Conservation (phyloP, 2,113 vertebrate genomes). For the Oreochromis tanganicae region DNA sequence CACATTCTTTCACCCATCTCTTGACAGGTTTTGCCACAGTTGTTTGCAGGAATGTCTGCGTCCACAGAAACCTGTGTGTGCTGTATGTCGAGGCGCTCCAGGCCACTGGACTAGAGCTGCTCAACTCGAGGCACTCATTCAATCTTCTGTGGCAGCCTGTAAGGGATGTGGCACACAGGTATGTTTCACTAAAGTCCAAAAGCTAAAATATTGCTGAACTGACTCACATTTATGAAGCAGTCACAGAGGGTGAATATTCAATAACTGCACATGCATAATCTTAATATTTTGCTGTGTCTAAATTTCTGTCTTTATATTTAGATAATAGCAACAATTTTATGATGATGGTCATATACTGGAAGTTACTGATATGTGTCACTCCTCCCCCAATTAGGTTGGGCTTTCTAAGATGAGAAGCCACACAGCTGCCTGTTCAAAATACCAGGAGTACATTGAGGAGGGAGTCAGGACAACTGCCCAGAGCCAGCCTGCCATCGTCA, state of each 20-base stretch:
- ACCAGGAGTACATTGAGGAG: conserved; percentile 92
- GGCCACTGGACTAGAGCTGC: conserved; percentile 74
- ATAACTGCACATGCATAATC: neutral
- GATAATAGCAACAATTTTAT: neutral
- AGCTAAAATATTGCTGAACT: neutral
- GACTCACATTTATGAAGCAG: neutral
- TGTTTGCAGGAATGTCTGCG: conserved; percentile 95
- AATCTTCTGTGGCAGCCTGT: conserved; percentile 81
- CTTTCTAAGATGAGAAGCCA: conserved; percentile 91
- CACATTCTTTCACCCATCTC: neutral
- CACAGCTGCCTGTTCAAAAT: conserved; percentile 85
- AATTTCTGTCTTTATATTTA: neutral
- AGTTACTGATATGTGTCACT: neutral
- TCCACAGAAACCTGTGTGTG: conserved; percentile 90
- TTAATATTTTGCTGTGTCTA: neutral
- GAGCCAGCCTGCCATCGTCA: conserved; percentile 78
- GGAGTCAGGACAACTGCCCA: conserved; percentile 87
- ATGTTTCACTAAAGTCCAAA: neutral
- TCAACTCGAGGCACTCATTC: conserved; percentile 83
- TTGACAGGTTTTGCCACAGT: conserved; percentile 83
- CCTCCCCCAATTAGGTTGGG: conserved; percentile 68
- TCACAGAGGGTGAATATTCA: neutral
- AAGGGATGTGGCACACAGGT: conserved; percentile 90
- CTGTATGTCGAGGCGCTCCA: conserved; percentile 85
- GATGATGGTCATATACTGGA: neutral